phyloP scores from a whole-genome alignment of 2,888 invertebrate species.

The Drosophila hamatofila region DNA sequence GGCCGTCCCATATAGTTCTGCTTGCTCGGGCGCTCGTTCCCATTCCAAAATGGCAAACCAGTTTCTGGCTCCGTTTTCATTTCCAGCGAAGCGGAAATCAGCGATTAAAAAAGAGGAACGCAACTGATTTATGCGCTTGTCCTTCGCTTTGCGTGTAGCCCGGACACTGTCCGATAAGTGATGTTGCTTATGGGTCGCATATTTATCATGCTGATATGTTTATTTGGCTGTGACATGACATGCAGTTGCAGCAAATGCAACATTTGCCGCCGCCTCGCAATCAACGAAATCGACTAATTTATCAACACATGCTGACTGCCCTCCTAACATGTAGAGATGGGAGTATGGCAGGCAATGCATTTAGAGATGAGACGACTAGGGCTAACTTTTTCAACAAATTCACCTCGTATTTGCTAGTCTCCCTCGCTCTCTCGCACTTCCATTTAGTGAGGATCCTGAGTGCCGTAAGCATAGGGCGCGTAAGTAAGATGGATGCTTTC shows the following conservation, averaged over 20 bases:
- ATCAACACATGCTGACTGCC: constrained; percentile 60
- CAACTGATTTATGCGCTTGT: constrained; percentile 75
- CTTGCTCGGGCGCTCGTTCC: background rate
- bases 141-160: constrained; percentile 72
- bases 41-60: constrained; percentile 33
- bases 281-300: constrained; percentile 68
- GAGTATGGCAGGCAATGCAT: constrained; percentile 3
- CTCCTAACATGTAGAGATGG: background rate
- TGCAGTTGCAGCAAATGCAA: constrained; percentile 30
- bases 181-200: constrained; percentile 65
- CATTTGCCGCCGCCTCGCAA: constrained; percentile 54
- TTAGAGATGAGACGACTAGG: constrained; percentile 24
- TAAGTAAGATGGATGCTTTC: background rate
- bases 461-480: background rate
- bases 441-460: background rate
- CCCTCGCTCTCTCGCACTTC: background rate
- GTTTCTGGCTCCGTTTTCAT: constrained; percentile 51
- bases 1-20: constrained; percentile 36
- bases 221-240: constrained; percentile 63
- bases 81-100: constrained; percentile 77
- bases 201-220: constrained; percentile 76
- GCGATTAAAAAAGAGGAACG: constrained; percentile 66
- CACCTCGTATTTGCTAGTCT: background rate
- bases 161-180: constrained; percentile 54
- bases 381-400: background rate